A percentile compares a stretch with the other conserved stretches of the same genome.
Evolutionary conservation across 2,888 invertebrate species (phyloP).

Genomic region (Siphonodentalium dalli): DNA sequence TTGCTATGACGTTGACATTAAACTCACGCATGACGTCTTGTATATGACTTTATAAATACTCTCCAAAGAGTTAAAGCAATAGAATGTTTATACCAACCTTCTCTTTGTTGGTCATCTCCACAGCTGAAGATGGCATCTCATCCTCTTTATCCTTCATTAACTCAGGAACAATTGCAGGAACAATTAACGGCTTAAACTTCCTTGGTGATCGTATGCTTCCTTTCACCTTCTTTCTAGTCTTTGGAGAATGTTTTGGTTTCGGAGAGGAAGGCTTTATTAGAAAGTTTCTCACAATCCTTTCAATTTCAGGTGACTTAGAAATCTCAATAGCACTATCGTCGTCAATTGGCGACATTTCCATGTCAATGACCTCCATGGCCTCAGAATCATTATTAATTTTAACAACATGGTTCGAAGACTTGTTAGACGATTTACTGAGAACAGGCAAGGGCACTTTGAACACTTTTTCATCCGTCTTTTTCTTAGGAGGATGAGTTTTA

Average conservation of each 20-base stretch:
- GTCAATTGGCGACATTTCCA: slow-evolving; percentile 72
- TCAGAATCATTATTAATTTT: slow-evolving; percentile 34
- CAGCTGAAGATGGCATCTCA: slow-evolving; percentile 58
- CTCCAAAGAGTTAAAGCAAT: no score
- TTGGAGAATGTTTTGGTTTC: slow-evolving; percentile 27
- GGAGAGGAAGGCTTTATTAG: no score
- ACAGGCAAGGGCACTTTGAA: slow-evolving; percentile 54
- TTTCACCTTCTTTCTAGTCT: slow-evolving; percentile 18
- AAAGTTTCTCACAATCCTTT: slow-evolving; percentile 33
- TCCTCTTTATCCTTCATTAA: slow-evolving; percentile 20
- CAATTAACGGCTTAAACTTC: slow-evolving; percentile 1
- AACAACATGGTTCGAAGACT: slow-evolving; percentile 5
- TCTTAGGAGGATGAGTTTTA: not conserved
- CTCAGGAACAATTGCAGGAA: slow-evolving; percentile 4
- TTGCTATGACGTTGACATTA: no score
- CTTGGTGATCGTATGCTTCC: slow-evolving; percentile 7
- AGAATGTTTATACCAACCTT: slow-evolving; percentile 40
- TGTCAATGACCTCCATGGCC: slow-evolving; percentile 70
- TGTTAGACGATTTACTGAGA: slow-evolving; percentile 23
- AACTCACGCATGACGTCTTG: no score
- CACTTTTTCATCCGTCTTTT: slow-evolving; percentile 28
- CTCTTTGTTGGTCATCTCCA: slow-evolving; percentile 58
- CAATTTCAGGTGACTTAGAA: slow-evolving; percentile 40
- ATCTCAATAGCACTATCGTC: slow-evolving; percentile 52
- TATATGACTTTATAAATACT: no score